Base-by-base conservation (phyloP, 2,888 invertebrate species). In the Cremastinae sp. region DNA sequence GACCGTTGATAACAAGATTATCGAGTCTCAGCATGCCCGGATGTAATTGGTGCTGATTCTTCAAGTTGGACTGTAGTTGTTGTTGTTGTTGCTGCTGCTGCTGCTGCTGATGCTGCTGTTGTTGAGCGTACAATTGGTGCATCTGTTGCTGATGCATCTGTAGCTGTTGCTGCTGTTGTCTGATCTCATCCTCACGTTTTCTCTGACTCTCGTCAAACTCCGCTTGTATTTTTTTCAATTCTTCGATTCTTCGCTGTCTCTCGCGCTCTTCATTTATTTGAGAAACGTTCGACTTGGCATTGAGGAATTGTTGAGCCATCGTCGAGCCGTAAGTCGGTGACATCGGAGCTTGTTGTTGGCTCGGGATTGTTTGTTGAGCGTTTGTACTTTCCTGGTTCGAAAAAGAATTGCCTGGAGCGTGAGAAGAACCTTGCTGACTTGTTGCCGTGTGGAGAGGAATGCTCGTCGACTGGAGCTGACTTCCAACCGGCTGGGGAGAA, bases 151-250 rank as follows among this genome's bases (percentile, higher is more conserved):
- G 90, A 78, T 80, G 90, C 87, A 80, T 84, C 89, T 43, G 91
- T 91, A 28, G 91, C 87, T 82, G 90, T 75, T 78, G 83, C 86
- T 71, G 90, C 85, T 90, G 85, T 10, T 87, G 91, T 86, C 90
- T 90, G 82, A 90, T 82, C 77, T 90, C 90, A 66, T 91, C 91
- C 58, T 91, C 90, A 68, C 91, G 90, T 64, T 91, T 91, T 78
- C 90, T 90, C 79, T 91, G 91, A 58, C 86, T 90, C n/a, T 92
- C 92, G 78, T 92, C 92, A 64, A 91, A 90, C 78, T 92, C 92
- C 8, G 90, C 86, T 79, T 92, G 91, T 45, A 92, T 92, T 61
- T 91, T 89, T 70, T 92, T 91, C 61, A 92, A 89, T 64, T 93
- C 93, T 53, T 93, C 93, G 28, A 92, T 90, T 81, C 92, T 91